Base-by-base conservation (phyloP, 2,113 vertebrate species). In the Dicrurus megarhynchus region DNA sequence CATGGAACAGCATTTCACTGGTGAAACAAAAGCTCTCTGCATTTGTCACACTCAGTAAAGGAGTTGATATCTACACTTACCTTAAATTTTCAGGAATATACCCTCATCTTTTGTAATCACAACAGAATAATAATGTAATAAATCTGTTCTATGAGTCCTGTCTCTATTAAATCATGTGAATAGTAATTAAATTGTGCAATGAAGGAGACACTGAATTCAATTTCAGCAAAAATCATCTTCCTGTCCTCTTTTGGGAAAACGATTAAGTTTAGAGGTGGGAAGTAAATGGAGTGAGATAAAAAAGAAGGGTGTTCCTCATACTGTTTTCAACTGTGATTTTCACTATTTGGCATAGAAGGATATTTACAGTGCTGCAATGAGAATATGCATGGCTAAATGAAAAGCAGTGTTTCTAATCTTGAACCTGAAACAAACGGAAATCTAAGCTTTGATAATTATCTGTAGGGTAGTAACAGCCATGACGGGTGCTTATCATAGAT, bases 171-270 rank as follows among this genome's bases (percentile, higher is more conserved):
- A 96, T 95, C 91, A 94, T 77, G 30, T 78, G 65, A 82, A 86
- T 73, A 92, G 50, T 93, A 97, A 95, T 97, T 96, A 96, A 97
- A 92, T 63, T 92, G 63, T 90, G 53, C 63, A 94, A 55, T 56
- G 90, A 95, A 79, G 85, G 68, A 95, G 37, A 42, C 59, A 69
- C 35, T 88, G 91, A 82, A 86, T 89, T 94, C 16, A 85, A 77
- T 95, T 96, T 90, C 70, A 83, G 33, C 8, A 85, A 89, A 97
- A 97, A 94, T 92, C 79, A 52, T 92, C 74, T 39, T 94, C 16
- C 37, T 49, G n/a, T 84, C 53, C 56, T 81, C 64, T 95, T 93
- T 65, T 3, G 1, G 61, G 13, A 47, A 85, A 87, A 93, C 87
- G 12, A 89, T 85, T 57, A 65, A 59, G 21, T 77, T 96, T 91